These are phyloP conservation scores for Suricata suricatta DNA, from an alignment of 2,113 vertebrate genomes.

Conservation along the genomic window DNA sequence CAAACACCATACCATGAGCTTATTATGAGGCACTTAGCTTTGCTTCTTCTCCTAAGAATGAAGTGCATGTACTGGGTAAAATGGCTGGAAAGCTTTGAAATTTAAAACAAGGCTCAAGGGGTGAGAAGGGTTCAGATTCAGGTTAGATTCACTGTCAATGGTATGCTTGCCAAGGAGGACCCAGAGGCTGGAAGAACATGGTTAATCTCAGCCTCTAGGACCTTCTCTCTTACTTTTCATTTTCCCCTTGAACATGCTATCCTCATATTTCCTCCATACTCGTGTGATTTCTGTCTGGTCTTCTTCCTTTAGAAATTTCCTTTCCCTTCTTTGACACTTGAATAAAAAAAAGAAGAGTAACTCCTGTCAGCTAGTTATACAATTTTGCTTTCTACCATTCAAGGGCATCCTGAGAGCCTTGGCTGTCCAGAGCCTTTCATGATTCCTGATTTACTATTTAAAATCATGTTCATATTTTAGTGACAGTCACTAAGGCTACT, in stretches of 20 bases:
- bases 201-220: background rate
- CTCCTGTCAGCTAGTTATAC: background rate
- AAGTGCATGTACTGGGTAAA: background rate
- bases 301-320: slow-evolving; percentile 1
- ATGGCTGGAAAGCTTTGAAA: background rate
- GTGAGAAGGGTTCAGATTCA: background rate
- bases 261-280: background rate
- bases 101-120: background rate
- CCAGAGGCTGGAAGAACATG: background rate
- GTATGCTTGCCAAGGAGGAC: background rate
- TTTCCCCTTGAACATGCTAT: background rate
- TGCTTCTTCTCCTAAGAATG: background rate
- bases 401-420: background rate
- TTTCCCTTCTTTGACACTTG: background rate
- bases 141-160: background rate
- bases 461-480: slow-evolving; percentile 29
- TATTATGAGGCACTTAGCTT: background rate
- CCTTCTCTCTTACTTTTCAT: background rate
- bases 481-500: background rate
- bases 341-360: background rate
- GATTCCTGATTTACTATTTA: background rate
- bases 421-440: background rate
- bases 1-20: background rate
- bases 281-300: background rate
- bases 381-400: background rate